Percentiles rank a stretch among this genome's conserved stretches.
phyloP scores from a whole-genome alignment of 2,113 vertebrate species.

The Labeo rohita region DNA sequence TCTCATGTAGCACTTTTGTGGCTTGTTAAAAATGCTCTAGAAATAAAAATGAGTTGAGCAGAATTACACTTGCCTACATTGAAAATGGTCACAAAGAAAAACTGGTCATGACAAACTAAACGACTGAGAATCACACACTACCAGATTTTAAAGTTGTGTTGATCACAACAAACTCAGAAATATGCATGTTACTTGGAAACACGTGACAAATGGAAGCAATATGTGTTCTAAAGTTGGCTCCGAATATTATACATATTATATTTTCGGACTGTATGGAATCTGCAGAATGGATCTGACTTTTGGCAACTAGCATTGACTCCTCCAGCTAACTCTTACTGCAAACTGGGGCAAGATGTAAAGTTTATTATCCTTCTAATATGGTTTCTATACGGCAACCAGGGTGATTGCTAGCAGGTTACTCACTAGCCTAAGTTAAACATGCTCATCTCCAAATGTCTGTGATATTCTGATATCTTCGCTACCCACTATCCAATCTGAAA shows the following conservation, averaged over 20 bases:
- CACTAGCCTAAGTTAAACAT: background rate
- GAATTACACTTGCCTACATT: background rate
- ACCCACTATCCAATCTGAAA: slow-evolving; percentile 29
- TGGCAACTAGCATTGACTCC: background rate
- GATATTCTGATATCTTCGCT: background rate
- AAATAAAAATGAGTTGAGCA: background rate
- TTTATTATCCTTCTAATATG: background rate
- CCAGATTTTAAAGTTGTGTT: background rate
- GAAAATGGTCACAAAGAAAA: background rate
- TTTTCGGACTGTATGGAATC: background rate
- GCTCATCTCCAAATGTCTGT: background rate
- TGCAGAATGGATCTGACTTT: background rate
- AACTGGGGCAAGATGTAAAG: background rate
- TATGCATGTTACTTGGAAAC: background rate
- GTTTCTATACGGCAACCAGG: background rate
- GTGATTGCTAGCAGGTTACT: background rate
- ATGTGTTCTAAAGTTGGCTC: background rate
- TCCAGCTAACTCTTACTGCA: background rate
- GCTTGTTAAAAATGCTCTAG: background rate
- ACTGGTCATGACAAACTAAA: background rate
- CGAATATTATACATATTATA: background rate
- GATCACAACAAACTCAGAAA: background rate
- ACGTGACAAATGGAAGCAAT: background rate
- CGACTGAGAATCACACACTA: background rate
- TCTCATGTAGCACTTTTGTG: background rate